phyloP scores from a whole-genome alignment of 2,888 invertebrate genomes.

The Hydraecia micacea region DNA sequence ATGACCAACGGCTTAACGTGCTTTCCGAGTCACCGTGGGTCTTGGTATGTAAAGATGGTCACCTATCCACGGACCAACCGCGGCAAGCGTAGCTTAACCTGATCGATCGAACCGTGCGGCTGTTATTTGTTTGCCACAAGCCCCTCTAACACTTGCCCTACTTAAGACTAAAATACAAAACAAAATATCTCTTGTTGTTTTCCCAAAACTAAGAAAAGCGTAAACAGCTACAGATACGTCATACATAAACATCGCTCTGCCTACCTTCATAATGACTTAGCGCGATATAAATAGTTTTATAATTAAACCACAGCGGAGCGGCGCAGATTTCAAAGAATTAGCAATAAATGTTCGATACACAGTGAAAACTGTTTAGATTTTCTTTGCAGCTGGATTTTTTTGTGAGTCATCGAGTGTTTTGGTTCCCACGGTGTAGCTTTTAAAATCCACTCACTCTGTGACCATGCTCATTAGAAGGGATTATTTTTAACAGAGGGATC shows the following conservation, averaged over 20 bases:
- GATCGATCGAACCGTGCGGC: too few species aligned
- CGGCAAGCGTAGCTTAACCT: too few species aligned
- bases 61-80: too few species aligned
- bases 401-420: conserved; percentile 14
- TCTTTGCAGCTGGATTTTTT: background rate
- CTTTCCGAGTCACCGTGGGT: too few species aligned
- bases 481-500: background rate
- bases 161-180: background rate
- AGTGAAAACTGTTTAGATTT: conserved; percentile 19
- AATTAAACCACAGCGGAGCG: conserved; percentile 47
- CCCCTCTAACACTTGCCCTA: too few species aligned
- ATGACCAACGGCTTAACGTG: too few species aligned
- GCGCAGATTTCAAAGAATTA: conserved; percentile 49
- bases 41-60: too few species aligned
- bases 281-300: conserved; percentile 40
- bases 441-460: too few species aligned
- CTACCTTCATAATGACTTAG: conserved; percentile 29
- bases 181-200: conserved; percentile 26
- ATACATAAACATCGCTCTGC: conserved; percentile 31
- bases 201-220: conserved; percentile 14
- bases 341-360: conserved; percentile 12
- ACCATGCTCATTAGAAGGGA: too few species aligned
- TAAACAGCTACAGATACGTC: conserved; percentile 25
- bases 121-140: too few species aligned
- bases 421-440: conserved; percentile 9